These are phyloP conservation scores for Ctenopoma kingsleyae DNA, from an alignment of 2,797 vertebrate species.

Conservation along the genomic window DNA sequence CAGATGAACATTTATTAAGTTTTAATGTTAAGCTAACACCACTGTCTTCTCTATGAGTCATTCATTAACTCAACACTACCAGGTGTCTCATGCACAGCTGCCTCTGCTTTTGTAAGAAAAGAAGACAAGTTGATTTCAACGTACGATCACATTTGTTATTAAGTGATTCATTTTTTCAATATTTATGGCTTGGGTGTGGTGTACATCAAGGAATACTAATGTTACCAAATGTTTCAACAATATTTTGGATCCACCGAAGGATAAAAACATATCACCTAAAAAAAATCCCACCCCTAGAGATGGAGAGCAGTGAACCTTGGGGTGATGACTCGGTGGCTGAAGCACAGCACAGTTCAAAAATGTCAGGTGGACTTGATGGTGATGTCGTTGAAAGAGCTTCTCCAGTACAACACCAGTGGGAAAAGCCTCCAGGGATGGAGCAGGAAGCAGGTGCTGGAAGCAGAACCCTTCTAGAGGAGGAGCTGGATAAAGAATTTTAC, in stretches of 20 bases:
- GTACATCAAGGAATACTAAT: not conserved
- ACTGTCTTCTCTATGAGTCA: conserved; percentile 7
- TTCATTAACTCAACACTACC: conserved; percentile 38
- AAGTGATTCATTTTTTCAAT: not conserved
- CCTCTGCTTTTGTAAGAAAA: not conserved
- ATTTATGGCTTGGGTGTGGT: not conserved
- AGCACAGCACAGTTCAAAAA: not conserved
- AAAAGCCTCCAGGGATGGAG: not conserved
- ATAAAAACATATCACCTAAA: too few species aligned
- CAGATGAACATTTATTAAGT: not conserved
- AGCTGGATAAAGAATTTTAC: too few species aligned
- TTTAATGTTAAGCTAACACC: not conserved
- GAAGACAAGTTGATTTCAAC: not conserved
- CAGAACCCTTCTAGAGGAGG: not conserved
- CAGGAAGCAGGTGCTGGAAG: not conserved
- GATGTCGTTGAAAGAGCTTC: too few species aligned
- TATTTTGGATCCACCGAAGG: too few species aligned
- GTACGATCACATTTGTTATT: not conserved
- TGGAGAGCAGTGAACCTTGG: too few species aligned
- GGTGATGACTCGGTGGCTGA: too few species aligned
- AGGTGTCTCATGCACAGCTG: conserved; percentile 15
- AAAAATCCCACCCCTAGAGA: too few species aligned
- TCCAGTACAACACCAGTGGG: too few species aligned
- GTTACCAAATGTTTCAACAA: too few species aligned
- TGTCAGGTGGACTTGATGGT: too few species aligned